These are phyloP conservation scores for Thalassoma bifasciatum DNA, from an alignment of 2,113 vertebrate species.

Conservation along the genomic window DNA sequence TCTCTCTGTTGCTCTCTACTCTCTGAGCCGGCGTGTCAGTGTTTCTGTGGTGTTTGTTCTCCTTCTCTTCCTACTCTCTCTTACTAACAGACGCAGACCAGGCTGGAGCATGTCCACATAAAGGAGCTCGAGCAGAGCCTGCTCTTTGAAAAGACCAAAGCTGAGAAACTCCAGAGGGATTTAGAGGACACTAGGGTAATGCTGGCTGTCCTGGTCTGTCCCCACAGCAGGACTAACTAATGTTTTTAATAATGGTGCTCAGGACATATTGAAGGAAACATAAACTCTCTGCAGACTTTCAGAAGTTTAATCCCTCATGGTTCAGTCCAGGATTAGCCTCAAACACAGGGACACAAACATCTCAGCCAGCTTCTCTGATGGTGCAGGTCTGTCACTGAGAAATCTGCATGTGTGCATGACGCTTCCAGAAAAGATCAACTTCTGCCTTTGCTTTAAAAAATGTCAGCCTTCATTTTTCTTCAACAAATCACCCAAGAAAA, in stretches of 20 bases:
- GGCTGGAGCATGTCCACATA: constrained; percentile 99
- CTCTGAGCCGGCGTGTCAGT: constrained; percentile 91
- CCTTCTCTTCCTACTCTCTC: constrained; percentile 87
- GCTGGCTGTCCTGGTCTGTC: constrained; percentile 36
- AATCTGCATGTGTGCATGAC: constrained; percentile 43
- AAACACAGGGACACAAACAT: constrained; percentile 7
- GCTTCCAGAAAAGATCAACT: constrained; percentile 1
- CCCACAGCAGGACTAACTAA: constrained; percentile 16
- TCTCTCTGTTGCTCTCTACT: constrained; percentile 77
- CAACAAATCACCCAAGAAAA: constrained; percentile 20
- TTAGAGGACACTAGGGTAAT: constrained; percentile 99
- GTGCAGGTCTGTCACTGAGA: constrained; percentile 18
- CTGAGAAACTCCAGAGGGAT: constrained; percentile 99
- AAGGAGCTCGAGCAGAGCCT: constrained; percentile 99
- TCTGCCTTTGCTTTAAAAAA: constrained; percentile 20
- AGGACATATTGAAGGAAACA: constrained; percentile 12
- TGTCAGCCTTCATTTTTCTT: constrained; percentile 15
- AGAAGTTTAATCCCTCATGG: not conserved
- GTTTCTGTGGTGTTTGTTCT: constrained; percentile 94
- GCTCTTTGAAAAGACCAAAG: constrained; percentile 99
- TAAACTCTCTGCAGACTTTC: constrained; percentile 2
- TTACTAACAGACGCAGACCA: constrained; percentile 99
- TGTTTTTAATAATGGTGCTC: constrained; percentile 23
- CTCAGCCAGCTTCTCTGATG: constrained; percentile 33
- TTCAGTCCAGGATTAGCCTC: no score